These are phyloP conservation scores for Graphium colonna DNA, from an alignment of 2,888 invertebrate genomes.

Conservation along the genomic window DNA sequence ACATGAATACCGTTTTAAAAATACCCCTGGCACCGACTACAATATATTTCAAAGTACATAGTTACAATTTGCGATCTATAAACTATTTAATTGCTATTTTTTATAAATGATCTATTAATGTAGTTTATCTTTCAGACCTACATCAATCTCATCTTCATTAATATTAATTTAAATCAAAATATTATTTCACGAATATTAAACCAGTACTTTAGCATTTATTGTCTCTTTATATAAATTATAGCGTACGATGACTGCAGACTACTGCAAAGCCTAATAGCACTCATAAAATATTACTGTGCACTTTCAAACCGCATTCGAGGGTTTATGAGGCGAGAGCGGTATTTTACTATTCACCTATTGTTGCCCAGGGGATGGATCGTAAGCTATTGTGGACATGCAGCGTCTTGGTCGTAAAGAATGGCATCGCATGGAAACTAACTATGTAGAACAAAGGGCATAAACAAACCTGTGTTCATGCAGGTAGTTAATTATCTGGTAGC, in stretches of 20 bases:
- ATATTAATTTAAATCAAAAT: too few relatives aligned
- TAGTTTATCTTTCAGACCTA: background rate
- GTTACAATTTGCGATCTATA: background rate
- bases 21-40: too few relatives aligned
- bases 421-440: background rate
- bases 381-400: conserved; percentile 13
- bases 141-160: too few relatives aligned
- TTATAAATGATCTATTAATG: background rate
- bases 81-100: background rate
- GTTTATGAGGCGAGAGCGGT: conserved; percentile 36
- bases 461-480: too few relatives aligned
- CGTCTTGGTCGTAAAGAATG: conserved; percentile 7
- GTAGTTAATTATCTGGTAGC: too few relatives aligned
- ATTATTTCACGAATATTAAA: too few relatives aligned
- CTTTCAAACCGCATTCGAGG: conserved; percentile 35
- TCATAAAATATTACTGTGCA: conserved; percentile 38
- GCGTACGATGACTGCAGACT: conserved; percentile 6
- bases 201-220: too few relatives aligned
- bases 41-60: too few relatives aligned
- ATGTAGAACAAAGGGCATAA: conserved; percentile 4
- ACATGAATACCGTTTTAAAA: too few relatives aligned
- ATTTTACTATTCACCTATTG: conserved; percentile 35
- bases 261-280: conserved; percentile 32
- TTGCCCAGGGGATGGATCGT: conserved; percentile 10
- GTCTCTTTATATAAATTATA: too few relatives aligned